Conservation (phyloP, 2,797 vertebrate species). For the Syngnathus rostellatus region DNA sequence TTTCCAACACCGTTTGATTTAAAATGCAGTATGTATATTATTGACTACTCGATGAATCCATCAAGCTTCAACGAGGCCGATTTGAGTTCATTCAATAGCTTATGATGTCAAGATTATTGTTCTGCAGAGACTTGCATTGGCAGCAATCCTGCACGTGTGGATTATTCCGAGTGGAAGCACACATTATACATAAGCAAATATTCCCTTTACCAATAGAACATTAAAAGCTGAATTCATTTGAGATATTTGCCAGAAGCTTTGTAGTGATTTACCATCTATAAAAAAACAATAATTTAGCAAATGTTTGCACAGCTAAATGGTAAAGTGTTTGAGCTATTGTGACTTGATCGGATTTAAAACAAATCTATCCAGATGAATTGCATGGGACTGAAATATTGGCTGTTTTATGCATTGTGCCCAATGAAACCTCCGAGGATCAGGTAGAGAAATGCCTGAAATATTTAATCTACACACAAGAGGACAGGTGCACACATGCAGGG, state of each 20-base stretch:
- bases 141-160: neutral
- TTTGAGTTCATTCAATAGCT: neutral
- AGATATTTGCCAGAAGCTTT: constrained; percentile 13
- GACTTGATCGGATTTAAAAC: constrained; percentile 46
- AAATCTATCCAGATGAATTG: constrained; percentile 60
- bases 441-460: too few relatives aligned
- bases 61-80: neutral
- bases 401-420: constrained; percentile 41
- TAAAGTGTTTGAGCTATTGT: constrained; percentile 40
- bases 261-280: constrained; percentile 11
- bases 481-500: too few relatives aligned
- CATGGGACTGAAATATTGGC: constrained; percentile 39
- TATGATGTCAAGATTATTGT: neutral
- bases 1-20: neutral
- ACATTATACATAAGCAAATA: neutral
- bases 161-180: neutral
- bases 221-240: constrained; percentile 12
- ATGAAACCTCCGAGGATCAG: constrained; percentile 12
- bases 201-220: neutral
- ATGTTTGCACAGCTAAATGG: constrained; percentile 21
- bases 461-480: too few relatives aligned
- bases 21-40: neutral
- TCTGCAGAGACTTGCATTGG: neutral
- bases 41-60: neutral
- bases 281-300: constrained; percentile 38